These are phyloP conservation scores for Corvus cornix DNA, from an alignment of 2,113 vertebrate genomes.

Conservation along the genomic window DNA sequence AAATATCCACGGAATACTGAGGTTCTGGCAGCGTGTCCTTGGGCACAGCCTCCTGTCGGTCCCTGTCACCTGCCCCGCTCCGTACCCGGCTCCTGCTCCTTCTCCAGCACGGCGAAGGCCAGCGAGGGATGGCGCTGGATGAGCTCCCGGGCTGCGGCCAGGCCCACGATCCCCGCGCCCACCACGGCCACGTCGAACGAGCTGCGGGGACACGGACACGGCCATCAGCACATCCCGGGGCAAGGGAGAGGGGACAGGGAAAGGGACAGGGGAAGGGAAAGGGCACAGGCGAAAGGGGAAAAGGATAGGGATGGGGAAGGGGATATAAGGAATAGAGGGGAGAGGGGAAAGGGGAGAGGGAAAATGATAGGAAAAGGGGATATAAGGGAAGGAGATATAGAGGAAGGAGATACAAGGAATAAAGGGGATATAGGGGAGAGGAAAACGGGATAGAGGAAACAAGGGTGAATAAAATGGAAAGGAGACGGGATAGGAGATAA, in stretches of 20 bases:
- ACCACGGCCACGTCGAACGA: constrained; percentile 84
- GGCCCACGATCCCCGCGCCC: constrained; percentile 90
- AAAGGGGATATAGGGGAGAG: background rate
- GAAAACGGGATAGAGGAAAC: background rate
- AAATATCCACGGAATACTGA: fast-evolving
- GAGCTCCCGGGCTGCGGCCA: constrained; percentile 89
- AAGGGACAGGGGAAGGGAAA: background rate
- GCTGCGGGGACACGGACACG: constrained; percentile 20
- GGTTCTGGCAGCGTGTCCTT: fast-evolving
- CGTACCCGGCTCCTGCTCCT: constrained; percentile 87
- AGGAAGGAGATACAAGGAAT: background rate
- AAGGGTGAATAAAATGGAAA: background rate
- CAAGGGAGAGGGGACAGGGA: fast-evolving
- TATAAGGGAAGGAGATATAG: background rate
- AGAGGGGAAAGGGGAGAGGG: too few relatives aligned
- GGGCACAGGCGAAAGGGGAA: too few relatives aligned
- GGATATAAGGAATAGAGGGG: background rate
- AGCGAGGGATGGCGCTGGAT: constrained; percentile 82
- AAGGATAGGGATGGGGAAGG: too few relatives aligned
- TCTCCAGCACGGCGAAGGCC: constrained; percentile 87
- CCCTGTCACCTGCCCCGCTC: background rate
- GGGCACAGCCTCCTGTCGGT: background rate
- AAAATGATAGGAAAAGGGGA: too few relatives aligned
- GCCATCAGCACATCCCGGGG: background rate
- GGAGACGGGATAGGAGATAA: background rate